These are phyloP conservation scores for Gambelia wislizenii DNA, from an alignment of 2,797 vertebrate species.

Conservation along the genomic window DNA sequence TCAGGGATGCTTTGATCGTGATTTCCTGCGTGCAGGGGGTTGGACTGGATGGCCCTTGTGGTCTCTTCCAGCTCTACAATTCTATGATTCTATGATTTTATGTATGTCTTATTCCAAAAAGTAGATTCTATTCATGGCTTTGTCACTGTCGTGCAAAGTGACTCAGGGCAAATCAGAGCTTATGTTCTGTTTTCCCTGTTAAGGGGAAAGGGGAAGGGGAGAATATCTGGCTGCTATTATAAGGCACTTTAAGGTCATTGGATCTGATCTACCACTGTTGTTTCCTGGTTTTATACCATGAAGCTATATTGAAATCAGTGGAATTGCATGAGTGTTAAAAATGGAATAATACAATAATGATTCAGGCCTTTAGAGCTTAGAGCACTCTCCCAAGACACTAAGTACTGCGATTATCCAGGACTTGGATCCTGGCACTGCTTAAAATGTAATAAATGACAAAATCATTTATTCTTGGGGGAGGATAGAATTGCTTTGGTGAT, in stretches of 20 bases:
- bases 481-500: slow-evolving; percentile 22
- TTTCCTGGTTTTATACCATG: slow-evolving; percentile 43
- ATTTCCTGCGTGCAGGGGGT: too few relatives aligned
- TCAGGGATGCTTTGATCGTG: too few relatives aligned
- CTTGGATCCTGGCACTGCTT: slow-evolving; percentile 56
- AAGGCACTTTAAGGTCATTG: slow-evolving; percentile 50
- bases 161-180: slow-evolving; percentile 17
- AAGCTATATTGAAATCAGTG: slow-evolving; percentile 62
- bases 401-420: slow-evolving; percentile 65
- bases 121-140: not conserved
- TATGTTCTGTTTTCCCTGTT: slow-evolving; percentile 28
- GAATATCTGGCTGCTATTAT: not conserved
- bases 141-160: not conserved
- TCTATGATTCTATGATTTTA: too few relatives aligned
- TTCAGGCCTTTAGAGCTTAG: slow-evolving; percentile 71
- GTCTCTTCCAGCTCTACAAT: too few relatives aligned
- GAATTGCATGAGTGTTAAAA: slow-evolving; percentile 49
- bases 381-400: slow-evolving; percentile 59
- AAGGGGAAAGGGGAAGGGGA: not conserved
- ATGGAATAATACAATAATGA: slow-evolving; percentile 64
- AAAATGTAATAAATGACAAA: slow-evolving; percentile 47
- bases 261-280: slow-evolving; percentile 36
- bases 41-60: too few relatives aligned
- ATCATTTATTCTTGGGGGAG: slow-evolving; percentile 5
- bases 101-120: not conserved